Base-by-base conservation (phyloP, 2,113 vertebrate genomes). In the Mormoops blainvillei region DNA sequence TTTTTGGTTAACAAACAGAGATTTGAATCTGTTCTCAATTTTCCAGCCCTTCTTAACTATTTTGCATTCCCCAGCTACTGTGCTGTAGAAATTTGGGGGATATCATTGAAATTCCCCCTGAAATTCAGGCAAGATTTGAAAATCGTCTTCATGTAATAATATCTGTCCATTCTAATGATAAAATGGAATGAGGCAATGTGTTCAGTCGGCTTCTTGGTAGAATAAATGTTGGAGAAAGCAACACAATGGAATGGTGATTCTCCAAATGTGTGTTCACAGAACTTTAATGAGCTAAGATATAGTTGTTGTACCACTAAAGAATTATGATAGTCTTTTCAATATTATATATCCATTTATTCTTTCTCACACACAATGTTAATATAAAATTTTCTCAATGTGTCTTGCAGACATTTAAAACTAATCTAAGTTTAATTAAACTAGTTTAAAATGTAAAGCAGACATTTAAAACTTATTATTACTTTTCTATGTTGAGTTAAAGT, bases 121-220 rank as follows among this genome's bases (percentile, higher is more conserved):
- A 58, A 95, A 90, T 91, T 88, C 50, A 94, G n/a, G n/a, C 76
- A 61, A 41, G 22, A n/a, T 71, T 70, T 83, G 71, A 33, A 95
- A 85, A 33, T 82, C 7, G 26, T 71, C 3, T 87, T 89, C 38
- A 83, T 82, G 33, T 50, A 87, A 22, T 83, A 68, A 41, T 10
- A 54, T 38, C 31, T 96, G 18, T 65, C 22, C 13, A 68, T 90
- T 67, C 31, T 87, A 8, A 28, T 81, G 45, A 61, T 63, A 43
- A 83, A 52, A 45, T 92, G 77, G 45, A 91, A 38, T 31, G 52
- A 90, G 28, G 20, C 43, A 87, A 20, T 4, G 3, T 58, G 38
- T 76, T 80, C 63, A 9, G 2, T 45, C 88, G 54, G 45, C 8
- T 50, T 2, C 38, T 7, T 38, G 38, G 16, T 22, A 48, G 19